These are phyloP conservation scores for Bryconaethiops microstoma DNA, from an alignment of 2,797 vertebrate genomes.

Conservation along the genomic window DNA sequence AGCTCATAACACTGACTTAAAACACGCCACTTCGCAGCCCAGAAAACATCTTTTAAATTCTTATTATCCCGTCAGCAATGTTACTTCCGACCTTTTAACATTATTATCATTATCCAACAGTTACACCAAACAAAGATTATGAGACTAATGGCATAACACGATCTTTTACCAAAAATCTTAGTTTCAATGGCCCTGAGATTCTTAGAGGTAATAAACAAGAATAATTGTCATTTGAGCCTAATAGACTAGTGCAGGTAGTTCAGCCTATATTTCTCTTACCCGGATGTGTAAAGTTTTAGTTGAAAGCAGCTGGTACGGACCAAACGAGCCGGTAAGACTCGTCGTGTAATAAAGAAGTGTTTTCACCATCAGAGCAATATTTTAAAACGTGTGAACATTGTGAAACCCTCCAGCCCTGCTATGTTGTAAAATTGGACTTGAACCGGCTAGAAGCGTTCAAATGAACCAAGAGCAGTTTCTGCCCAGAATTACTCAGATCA, in stretches of 20 bases:
- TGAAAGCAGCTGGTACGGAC: not conserved
- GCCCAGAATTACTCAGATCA: not conserved
- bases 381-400: not conserved
- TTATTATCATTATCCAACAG: not conserved
- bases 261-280: conserved; percentile 9
- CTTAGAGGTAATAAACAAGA: not conserved
- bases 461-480: not conserved
- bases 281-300: not conserved
- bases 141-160: not conserved
- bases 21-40: not conserved
- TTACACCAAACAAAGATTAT: not conserved
- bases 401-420: not conserved
- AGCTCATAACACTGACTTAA: not conserved
- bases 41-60: not conserved
- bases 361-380: not conserved
- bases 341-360: not conserved
- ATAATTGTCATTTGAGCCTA: not conserved
- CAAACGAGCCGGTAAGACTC: not conserved
- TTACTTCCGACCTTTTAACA: not conserved
- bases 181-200: not conserved
- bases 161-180: not conserved
- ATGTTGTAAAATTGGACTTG: not conserved
- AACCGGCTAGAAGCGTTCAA: not conserved
- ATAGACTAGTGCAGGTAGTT: not conserved
- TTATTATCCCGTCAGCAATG: not conserved